Base-by-base conservation (phyloP, 2,113 vertebrate species). In the Alexandromys fortis region DNA sequence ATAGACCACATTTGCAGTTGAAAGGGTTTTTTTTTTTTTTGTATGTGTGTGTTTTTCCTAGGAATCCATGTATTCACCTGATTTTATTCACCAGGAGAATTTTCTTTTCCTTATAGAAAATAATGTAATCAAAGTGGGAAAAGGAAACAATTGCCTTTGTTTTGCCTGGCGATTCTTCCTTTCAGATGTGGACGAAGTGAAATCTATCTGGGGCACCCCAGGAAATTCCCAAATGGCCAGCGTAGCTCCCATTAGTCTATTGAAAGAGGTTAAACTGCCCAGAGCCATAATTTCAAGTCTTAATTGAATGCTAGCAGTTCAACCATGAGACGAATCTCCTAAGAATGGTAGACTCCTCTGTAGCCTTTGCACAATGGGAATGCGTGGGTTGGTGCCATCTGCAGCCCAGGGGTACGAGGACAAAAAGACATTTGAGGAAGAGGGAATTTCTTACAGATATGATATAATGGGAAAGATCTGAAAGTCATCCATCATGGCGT, bases 361-460 rank as follows among this genome's bases (percentile, higher is more conserved):
- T 97, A 94, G 99, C 98, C 98, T 98, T 97, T 98, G 98, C 98
- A 99, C 99, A 99, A 99, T 99, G 98, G 98, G 98, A 98, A 98
- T 99, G 99, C 97, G 99, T 99, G 99, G 99, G 99, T 96, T 99
- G 99, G 98, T 99, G 99, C 99, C 99, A 99, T 99, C 99, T 99
- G 99, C 98, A 98, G 98, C 98, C 98, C 98, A 97, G 97, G 98
- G 98, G 95, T 95, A 79, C 95, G 91, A 91, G 98, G 98, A 99
- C 99, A 99, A 99, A 99, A 98, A 98, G 98, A 78, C 96, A 96
- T 97, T 98, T 99, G 98, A 98, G 95, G 97, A 97, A 96, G 94
- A 98, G 97, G 97, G 98, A 95, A 98, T 98, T 98, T 98, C 98
- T 98, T 95, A 98, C 98, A 98, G 98, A 99, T 99, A 99, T 99